Percentiles rank a stretch among this genome's conserved stretches.
phyloP scores from a whole-genome alignment of 2,888 invertebrate genomes.

The Rhodophaea formosa region DNA sequence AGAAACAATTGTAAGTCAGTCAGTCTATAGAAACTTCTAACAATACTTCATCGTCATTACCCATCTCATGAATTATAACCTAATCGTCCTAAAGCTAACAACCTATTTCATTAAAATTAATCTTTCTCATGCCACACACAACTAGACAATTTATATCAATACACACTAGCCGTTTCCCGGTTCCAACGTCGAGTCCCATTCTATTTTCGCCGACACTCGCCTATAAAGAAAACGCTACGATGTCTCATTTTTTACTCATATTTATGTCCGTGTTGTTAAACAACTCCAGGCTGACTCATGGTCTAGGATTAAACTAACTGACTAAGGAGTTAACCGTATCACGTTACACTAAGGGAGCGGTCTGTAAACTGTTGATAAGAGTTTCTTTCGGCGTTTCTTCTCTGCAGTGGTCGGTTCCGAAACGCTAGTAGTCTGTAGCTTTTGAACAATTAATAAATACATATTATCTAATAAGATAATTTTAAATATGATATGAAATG shows the following conservation, averaged over 20 bases:
- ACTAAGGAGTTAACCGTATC: conserved; percentile 34
- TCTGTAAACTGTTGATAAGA: background rate
- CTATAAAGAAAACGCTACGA: conserved; percentile 20
- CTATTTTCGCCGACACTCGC: conserved; percentile 13
- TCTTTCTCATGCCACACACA: background rate
- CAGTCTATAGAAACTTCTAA: too few relatives aligned
- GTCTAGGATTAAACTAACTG: conserved; percentile 46
- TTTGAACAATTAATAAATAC: too few relatives aligned
- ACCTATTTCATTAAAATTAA: background rate
- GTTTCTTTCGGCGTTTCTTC: too few relatives aligned
- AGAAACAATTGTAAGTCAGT: too few relatives aligned
- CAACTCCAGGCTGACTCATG: conserved; percentile 45
- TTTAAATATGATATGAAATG: too few relatives aligned
- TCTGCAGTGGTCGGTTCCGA: too few relatives aligned
- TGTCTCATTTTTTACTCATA: conserved; percentile 37
- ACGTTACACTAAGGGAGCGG: conserved; percentile 29
- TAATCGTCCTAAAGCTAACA: too few relatives aligned
- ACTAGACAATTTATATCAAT: conserved; percentile 6
- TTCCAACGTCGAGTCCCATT: background rate
- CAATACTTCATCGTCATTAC: too few relatives aligned
- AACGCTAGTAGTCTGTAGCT: too few relatives aligned
- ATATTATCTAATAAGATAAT: too few relatives aligned
- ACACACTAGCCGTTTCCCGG: background rate
- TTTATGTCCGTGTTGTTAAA: conserved; percentile 43
- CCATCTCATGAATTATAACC: too few relatives aligned